Base-by-base conservation (phyloP, 2,888 invertebrate species). In the Tipula vernalis region DNA sequence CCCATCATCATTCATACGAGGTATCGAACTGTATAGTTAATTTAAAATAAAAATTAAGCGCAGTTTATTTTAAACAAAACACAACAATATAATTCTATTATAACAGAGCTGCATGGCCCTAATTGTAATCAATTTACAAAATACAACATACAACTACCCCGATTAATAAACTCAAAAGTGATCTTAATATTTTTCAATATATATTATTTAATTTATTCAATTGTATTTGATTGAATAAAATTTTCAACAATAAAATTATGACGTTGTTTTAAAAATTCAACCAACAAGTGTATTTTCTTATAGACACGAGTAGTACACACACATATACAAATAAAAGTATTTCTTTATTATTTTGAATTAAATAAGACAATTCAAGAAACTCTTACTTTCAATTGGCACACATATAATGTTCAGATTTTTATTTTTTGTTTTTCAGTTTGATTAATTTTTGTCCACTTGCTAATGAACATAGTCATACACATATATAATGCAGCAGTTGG, bases 361-460 rank as follows among this genome's bases (percentile, higher is more conserved):
- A 71, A 71, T 71, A 71, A 71, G 71, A 84, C 84, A 83, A 83
- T 83, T 83, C 83, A 57, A 57, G 51, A 84, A 41, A 84, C 84
- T 84, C 84, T 84, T 84, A 84, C 84, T 84, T 84, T 84, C 84
- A 84, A 84, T 84, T 84, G 84, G 84, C 84, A 84, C 84, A 84
- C 84, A 84, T 39, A 2, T 12, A 28, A 2, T 28, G 28, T 28
- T 28, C 28, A 71, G 28, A 71, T 28, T 5, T 6, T 71, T 71
- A 28, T 71, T 15, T 71, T 10, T 57, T 47, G 0, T 71, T 71
- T 71, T 57, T 57, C 51, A 71, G 71, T 71, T 71, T 71, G 71
- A 71, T 71, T 15, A 18, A 28, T 71, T 28, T 71, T 28, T 71
- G 71, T 71, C 71, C 18, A 71, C 71, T 71, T 71, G 28, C 8